Percentiles rank a stretch among this genome's conserved stretches.
phyloP scores from a whole-genome alignment of 2,888 invertebrate species.

The Eulithis testata region DNA sequence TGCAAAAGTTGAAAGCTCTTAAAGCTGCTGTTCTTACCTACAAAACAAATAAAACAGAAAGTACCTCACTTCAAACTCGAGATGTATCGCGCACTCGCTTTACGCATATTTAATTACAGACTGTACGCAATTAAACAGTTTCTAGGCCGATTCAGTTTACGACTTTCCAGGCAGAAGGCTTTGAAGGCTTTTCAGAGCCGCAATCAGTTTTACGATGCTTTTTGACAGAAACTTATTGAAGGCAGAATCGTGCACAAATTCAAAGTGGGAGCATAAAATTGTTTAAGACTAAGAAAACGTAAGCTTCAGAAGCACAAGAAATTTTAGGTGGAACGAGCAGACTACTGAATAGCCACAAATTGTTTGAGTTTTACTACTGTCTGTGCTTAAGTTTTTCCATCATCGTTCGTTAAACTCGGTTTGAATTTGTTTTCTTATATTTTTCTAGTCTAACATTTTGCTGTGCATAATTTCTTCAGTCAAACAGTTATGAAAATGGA shows the following conservation, averaged over 20 bases:
- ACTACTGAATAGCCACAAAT: background rate
- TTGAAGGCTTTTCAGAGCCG: conserved; percentile 64
- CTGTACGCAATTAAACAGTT: conserved; percentile 72
- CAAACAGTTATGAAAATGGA: too few species aligned
- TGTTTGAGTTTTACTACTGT: background rate
- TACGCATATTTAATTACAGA: conserved; percentile 66
- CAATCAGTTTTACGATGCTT: conserved; percentile 73
- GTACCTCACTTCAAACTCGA: conserved; percentile 39
- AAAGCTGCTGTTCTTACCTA: conserved; percentile 31
- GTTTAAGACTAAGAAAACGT: conserved; percentile 4
- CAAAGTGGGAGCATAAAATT: conserved; percentile 28
- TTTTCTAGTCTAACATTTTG: background rate
- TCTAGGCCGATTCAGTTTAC: conserved; percentile 74
- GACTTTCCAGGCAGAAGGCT: conserved; percentile 42
- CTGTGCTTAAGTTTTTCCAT: background rate
- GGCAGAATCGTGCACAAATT: conserved; percentile 45
- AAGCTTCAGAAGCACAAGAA: background rate
- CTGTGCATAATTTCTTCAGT: background rate
- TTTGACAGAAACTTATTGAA: conserved; percentile 67
- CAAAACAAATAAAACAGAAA: conserved; percentile 39
- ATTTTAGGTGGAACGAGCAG: background rate
- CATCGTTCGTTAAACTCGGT: too few species aligned
- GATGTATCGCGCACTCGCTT: conserved; percentile 52
- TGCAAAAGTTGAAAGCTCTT: conserved; percentile 30
- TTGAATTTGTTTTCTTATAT: too few species aligned